These are phyloP conservation scores for Astreopora myriophthalma DNA, from an alignment of 64 coral and sea anemone species.

Conservation along the genomic window DNA sequence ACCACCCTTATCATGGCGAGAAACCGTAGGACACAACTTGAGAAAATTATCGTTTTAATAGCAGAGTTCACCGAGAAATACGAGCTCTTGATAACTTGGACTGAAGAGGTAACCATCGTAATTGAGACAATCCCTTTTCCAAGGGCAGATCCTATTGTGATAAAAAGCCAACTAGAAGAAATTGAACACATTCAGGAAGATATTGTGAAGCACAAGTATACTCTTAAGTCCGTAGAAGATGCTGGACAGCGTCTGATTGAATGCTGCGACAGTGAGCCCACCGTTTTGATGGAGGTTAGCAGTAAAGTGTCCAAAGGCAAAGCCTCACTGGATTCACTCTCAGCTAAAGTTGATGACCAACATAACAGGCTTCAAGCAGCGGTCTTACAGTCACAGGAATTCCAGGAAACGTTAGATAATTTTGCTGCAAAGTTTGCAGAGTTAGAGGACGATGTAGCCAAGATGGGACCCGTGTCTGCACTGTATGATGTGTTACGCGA, in stretches of 20 bases:
- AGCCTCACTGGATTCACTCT: conserved; percentile 68
- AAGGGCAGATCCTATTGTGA: conserved; percentile 68
- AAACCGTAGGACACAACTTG: conserved; percentile 69
- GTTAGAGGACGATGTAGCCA: conserved; percentile 73
- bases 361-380: conserved; percentile 73
- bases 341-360: conserved; percentile 77
- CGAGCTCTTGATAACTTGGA: conserved; percentile 82
- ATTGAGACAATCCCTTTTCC: conserved; percentile 68
- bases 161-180: conserved; percentile 79
- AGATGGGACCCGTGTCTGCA: conserved; percentile 77
- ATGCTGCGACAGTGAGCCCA: conserved; percentile 72
- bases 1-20: conserved; percentile 50
- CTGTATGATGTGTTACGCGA: conserved; percentile 79
- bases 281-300: conserved; percentile 70
- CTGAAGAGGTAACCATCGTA: conserved; percentile 67
- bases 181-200: conserved; percentile 90
- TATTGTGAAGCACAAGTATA: conserved; percentile 74
- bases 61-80: conserved; percentile 85
- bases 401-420: conserved; percentile 80
- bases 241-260: conserved; percentile 79
- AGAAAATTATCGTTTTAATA: conserved; percentile 69
- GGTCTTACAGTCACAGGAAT: conserved; percentile 85
- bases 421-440: conserved; percentile 79
- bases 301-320: conserved; percentile 71
- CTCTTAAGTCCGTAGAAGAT: conserved; percentile 72